phyloP scores from a whole-genome alignment of 2,888 invertebrate genomes.

The Argyra leucocephala region DNA sequence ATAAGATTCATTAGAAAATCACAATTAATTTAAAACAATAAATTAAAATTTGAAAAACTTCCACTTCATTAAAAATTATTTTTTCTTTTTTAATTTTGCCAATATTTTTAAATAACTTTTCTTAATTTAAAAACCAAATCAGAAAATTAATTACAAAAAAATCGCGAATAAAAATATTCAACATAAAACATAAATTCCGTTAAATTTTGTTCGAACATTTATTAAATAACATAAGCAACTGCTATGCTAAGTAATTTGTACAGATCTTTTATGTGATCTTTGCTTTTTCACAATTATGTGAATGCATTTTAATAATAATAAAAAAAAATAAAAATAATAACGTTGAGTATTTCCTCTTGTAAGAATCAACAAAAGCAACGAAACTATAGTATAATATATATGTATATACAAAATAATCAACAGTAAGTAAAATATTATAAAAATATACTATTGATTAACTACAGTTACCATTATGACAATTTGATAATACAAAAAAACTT shows the following conservation, averaged over 20 bases:
- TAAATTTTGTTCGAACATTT: slow-evolving; percentile 28
- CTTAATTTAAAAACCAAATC: too few relatives aligned
- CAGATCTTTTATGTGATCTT: slow-evolving; percentile 37
- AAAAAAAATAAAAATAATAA: background rate
- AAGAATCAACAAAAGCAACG: background rate
- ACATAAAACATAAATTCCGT: slow-evolving; percentile 23
- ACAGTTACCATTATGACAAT: slow-evolving; percentile 1
- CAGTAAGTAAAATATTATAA: background rate
- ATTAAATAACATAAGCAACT: slow-evolving; percentile 32
- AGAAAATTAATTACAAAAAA: background rate
- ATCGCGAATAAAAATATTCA: background rate
- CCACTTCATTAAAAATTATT: too few relatives aligned
- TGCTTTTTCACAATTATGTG: background rate
- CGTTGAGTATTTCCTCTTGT: background rate
- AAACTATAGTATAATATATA: background rate
- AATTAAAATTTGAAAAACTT: too few relatives aligned
- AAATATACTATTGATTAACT: background rate
- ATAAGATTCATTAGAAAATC: too few relatives aligned
- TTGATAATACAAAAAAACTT: too few relatives aligned
- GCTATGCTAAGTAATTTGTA: slow-evolving; percentile 36
- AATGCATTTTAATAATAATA: background rate
- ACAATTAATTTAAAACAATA: too few relatives aligned
- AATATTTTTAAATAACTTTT: too few relatives aligned
- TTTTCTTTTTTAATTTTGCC: too few relatives aligned
- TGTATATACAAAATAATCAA: background rate